A percentile compares a stretch with the other conserved stretches of the same genome.
phyloP scores from a whole-genome alignment of 2,888 invertebrate species.

The Sabatieria punctata region DNA sequence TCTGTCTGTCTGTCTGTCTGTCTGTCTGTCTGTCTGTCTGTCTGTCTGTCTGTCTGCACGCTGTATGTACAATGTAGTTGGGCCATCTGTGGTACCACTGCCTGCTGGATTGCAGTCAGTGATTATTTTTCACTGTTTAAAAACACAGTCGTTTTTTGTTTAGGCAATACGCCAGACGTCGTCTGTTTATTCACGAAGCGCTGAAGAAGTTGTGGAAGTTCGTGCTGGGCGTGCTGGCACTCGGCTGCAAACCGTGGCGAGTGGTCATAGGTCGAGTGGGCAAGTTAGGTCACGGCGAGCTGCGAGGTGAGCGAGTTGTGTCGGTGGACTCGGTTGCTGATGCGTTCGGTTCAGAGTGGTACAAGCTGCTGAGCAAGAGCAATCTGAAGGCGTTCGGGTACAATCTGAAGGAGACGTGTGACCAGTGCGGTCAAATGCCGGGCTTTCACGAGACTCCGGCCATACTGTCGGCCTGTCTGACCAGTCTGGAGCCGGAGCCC shows the following conservation, averaged over 20 bases:
- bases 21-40: no score
- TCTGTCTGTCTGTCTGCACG: no score
- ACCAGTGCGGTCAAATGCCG: constrained; percentile 59
- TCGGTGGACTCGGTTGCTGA: no score
- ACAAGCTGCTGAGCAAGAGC: constrained; percentile 20
- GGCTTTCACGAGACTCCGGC: constrained; percentile 67
- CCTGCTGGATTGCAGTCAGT: no score
- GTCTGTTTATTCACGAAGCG: constrained; percentile 19
- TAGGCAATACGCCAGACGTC: not conserved
- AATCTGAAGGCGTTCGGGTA: constrained; percentile 16
- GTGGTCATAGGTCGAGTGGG: constrained; percentile 89
- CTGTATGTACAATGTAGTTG: no score
- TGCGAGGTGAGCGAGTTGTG: constrained; percentile 68
- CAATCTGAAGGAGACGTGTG: constrained; percentile 27
- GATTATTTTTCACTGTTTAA: no score
- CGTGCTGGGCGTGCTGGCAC: constrained; percentile 79
- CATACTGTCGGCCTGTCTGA: constrained; percentile 90
- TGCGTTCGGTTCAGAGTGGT: constrained; percentile 39
- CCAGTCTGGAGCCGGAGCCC: constrained; percentile 77
- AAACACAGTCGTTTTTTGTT: no score
- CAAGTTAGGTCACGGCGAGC: constrained; percentile 88
- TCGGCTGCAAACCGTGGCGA: constrained; percentile 72
- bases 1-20: no score
- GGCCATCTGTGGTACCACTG: no score
- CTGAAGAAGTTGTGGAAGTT: constrained; percentile 91